Evolutionary conservation across 2,888 invertebrate species (phyloP).

Genomic region (Lithodes maja): DNA sequence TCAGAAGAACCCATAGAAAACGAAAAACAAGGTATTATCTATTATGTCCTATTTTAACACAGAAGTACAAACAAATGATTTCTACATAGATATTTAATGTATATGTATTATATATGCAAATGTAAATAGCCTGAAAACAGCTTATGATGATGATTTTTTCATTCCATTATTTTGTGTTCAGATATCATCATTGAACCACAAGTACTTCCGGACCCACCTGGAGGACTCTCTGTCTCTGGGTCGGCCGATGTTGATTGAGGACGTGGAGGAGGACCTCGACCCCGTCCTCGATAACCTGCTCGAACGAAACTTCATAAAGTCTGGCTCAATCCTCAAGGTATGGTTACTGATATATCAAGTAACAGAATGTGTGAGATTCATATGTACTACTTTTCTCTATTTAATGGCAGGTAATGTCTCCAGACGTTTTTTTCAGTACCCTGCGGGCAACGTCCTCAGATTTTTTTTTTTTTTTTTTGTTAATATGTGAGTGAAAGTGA

Average conservation of each 20-base stretch:
- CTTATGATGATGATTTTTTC: neutral
- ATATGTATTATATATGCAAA: neutral
- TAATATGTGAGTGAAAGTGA: no score
- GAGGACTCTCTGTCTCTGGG: slow-evolving; percentile 92
- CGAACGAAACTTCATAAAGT: slow-evolving; percentile 98
- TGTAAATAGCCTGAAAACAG: neutral
- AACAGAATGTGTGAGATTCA: no score
- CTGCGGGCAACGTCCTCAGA: no score
- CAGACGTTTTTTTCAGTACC: no score
- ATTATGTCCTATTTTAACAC: no score
- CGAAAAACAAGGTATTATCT: no score
- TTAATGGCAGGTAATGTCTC: no score
- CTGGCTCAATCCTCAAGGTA: slow-evolving; percentile 93
- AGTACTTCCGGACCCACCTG: slow-evolving; percentile 94
- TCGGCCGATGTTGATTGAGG: slow-evolving; percentile 93
- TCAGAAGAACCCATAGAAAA: no score
- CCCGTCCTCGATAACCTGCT: slow-evolving; percentile 97
- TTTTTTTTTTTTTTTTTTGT: no score
- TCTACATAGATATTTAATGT: neutral
- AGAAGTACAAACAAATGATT: no score
- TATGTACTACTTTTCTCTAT: no score
- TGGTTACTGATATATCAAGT: neutral
- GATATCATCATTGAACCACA: slow-evolving; percentile 95
- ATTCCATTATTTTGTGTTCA: slow-evolving; percentile 74
- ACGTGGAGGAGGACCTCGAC: slow-evolving; percentile 94